These are phyloP conservation scores for Scelioninae gen. 1 DNA, from an alignment of 2,888 invertebrate genomes.

Conservation along the genomic window DNA sequence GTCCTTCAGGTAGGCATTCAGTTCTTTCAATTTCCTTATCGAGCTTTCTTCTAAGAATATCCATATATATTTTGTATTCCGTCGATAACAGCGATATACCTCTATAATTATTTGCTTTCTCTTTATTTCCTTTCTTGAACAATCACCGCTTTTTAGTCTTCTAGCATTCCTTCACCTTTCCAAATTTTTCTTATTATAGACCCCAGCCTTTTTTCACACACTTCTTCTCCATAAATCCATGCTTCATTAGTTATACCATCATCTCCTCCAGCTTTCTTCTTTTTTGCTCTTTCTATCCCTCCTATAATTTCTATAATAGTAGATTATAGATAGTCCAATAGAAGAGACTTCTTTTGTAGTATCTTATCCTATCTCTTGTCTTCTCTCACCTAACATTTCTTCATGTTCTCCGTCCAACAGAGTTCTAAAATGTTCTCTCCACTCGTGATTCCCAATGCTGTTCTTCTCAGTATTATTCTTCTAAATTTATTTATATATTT, in stretches of 20 bases:
- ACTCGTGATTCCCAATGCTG: conserved; percentile 43
- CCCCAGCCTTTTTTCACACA: conserved; percentile 5
- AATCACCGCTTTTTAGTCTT: conserved; percentile 62
- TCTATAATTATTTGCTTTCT: conserved; percentile 62
- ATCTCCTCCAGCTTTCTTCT: conserved; percentile 56
- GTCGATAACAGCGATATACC: conserved; percentile 64
- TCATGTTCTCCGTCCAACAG: conserved; percentile 21
- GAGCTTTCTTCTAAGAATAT: conserved; percentile 60
- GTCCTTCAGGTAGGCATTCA: conserved; percentile 50
- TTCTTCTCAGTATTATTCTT: conserved; percentile 21
- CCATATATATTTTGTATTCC: conserved; percentile 67
- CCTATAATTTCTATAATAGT: conserved; percentile 6
- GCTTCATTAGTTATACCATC: conserved; percentile 66
- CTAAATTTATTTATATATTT: conserved; percentile 15
- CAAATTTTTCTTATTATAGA: conserved; percentile 40
- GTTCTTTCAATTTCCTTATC: conserved; percentile 52
- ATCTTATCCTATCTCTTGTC: conserved; percentile 14
- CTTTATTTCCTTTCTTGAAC: conserved; percentile 64
- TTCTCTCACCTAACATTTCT: conserved; percentile 5
- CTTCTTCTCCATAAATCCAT: conserved; percentile 47
- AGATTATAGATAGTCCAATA: too few species aligned
- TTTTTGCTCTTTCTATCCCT: conserved; percentile 35
- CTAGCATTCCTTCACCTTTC: conserved; percentile 60
- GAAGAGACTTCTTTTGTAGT: background rate
- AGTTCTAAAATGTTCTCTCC: conserved; percentile 42